phyloP scores from a whole-genome alignment of 2,113 vertebrate species.

The Mesoclemmys tuberculata region DNA sequence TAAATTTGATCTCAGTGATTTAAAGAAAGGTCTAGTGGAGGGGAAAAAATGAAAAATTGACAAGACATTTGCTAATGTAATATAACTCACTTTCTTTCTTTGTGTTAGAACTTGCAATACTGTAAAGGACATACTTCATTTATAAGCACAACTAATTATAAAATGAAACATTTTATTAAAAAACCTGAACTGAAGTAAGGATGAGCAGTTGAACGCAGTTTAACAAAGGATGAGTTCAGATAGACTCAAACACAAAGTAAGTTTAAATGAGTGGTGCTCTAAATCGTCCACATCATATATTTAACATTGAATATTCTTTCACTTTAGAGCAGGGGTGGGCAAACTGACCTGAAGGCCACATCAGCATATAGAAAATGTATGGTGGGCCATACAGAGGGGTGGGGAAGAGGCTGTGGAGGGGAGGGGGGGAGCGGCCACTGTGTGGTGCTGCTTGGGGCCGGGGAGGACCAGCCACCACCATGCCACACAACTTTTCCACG shows the following conservation, averaged over 20 bases:
- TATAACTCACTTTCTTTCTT: not conserved
- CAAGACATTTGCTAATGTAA: not conserved
- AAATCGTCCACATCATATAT: not conserved
- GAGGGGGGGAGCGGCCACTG: too few relatives aligned
- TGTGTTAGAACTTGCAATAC: not conserved
- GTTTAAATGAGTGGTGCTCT: not conserved
- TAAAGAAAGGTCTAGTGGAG: not conserved
- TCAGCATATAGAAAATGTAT: too few relatives aligned
- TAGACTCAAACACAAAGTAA: not conserved
- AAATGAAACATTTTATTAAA: not conserved
- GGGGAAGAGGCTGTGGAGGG: too few relatives aligned
- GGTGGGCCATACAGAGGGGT: too few relatives aligned
- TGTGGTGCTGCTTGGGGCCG: too few relatives aligned
- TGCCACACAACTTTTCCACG: too few relatives aligned
- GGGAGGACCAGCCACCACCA: too few relatives aligned
- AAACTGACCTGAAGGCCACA: too few relatives aligned
- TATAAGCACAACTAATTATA: not conserved
- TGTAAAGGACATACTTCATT: conserved; percentile 26
- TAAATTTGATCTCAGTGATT: too few relatives aligned
- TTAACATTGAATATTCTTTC: not conserved
- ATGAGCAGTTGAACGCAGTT: not conserved
- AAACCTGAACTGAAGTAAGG: not conserved
- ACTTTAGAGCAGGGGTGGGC: not conserved
- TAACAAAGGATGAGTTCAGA: not conserved
- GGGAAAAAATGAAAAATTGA: not conserved